Percentiles rank a stretch among this genome's conserved stretches.
These are phyloP conservation scores for Penaeus monodon DNA, from an alignment of 2,888 invertebrate genomes.

Conservation along the genomic window DNA sequence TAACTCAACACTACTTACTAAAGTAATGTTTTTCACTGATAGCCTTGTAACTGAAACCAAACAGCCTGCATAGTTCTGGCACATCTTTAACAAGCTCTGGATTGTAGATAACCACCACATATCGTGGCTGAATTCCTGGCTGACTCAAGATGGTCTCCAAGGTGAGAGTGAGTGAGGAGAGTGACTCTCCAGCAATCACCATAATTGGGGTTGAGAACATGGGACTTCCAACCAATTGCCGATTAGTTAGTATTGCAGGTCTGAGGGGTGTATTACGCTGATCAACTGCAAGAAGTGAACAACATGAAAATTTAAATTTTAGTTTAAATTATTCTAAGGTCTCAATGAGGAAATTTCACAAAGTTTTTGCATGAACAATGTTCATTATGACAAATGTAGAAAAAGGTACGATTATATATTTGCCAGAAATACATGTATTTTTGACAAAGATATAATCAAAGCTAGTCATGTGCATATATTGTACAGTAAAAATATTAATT, in stretches of 20 bases:
- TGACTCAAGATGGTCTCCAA: slow-evolving; percentile 73
- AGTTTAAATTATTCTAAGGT: too few relatives aligned
- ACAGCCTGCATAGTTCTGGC: slow-evolving; percentile 41
- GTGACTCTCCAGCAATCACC: slow-evolving; percentile 66
- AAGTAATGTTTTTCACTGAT: slow-evolving; percentile 26
- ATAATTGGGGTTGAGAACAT: slow-evolving; percentile 67
- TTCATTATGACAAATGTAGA: too few relatives aligned
- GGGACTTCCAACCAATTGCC: slow-evolving; percentile 67
- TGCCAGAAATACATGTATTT: too few relatives aligned
- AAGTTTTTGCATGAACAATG: too few relatives aligned
- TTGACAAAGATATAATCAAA: too few relatives aligned
- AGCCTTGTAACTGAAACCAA: slow-evolving; percentile 41
- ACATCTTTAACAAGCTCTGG: slow-evolving; percentile 50
- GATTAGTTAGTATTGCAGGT: slow-evolving; percentile 67
- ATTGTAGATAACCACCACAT: slow-evolving; percentile 52
- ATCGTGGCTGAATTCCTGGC: slow-evolving; percentile 72
- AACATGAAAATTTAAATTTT: too few relatives aligned
- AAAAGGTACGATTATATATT: too few relatives aligned
- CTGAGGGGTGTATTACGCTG: slow-evolving; percentile 63
- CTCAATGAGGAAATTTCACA: too few relatives aligned
- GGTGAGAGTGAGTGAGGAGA: slow-evolving; percentile 68
- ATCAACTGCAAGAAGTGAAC: slow-evolving; percentile 32
- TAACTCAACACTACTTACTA: slow-evolving; percentile 26
- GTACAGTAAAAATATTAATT: too few relatives aligned
- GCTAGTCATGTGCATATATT: too few relatives aligned